Conservation (phyloP, 2,797 vertebrate species). For the Hafferia zeledoni region DNA sequence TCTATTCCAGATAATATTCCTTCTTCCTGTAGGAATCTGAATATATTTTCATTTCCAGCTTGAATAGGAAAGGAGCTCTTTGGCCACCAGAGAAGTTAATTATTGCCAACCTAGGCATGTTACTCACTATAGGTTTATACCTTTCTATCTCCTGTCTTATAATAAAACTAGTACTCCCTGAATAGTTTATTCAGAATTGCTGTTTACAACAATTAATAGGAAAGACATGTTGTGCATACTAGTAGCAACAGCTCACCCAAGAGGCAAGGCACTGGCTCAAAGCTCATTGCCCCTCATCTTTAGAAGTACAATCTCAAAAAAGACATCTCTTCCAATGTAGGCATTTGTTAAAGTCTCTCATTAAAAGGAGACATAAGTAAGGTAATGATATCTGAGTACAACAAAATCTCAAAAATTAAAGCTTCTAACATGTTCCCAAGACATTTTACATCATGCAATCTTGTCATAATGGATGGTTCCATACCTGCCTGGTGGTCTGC, state of each 20-base stretch:
- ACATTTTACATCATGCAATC: neutral
- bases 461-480: neutral
- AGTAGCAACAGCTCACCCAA: neutral
- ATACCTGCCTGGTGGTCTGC: neutral
- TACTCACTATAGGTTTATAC: neutral
- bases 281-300: neutral
- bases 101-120: neutral
- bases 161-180: neutral
- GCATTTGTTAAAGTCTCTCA: neutral
- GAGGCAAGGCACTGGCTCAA: neutral
- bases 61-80: neutral
- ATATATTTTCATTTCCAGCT: neutral
- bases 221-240: rapidly evolving
- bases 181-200: neutral
- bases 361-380: neutral
- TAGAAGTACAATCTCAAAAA: neutral
- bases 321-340: neutral
- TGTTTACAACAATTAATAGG: neutral
- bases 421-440: neutral
- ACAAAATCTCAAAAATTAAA: neutral
- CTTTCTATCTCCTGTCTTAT: neutral
- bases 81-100: neutral
- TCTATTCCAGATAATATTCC: neutral
- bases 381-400: neutral
- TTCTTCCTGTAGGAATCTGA: neutral